Base-by-base conservation (phyloP, 2,113 vertebrate species). In the Lepus americanus region DNA sequence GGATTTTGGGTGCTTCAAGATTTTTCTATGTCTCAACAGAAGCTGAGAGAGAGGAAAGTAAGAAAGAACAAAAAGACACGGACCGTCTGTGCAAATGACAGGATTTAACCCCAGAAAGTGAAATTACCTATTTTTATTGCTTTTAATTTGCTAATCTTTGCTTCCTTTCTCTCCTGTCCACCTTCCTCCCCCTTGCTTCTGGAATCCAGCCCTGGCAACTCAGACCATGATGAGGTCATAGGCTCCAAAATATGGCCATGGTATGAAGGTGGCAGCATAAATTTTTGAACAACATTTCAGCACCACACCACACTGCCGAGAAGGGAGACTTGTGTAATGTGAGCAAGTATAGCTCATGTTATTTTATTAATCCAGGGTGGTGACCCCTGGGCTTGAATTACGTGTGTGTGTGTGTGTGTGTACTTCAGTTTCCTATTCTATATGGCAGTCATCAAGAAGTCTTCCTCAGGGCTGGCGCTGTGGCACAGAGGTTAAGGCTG, bases 231-330 rank as follows among this genome's bases (percentile, higher is more conserved):
- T 98, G 98, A 98, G 89, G 92, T 98, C 98, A 98, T 96, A 87
- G 97, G 91, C 95, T 97, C 96, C 89, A 97, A 98, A 98, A 98
- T 98, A 96, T 86, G 97, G 97, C 96, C 96, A 86, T 94, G 97
- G 94, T 95, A 97, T 98, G 95, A 94, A 97, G 91, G 95, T 90
- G 4, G 96, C 27, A 0, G 94, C 98, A 97, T 91, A 96, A 1
- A 95, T 94, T 97, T 97, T 96, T 67, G 90, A 97, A 69, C 85
- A 96, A 92, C 70, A 77, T 94, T 74, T 87, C 89, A 78, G 80
- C 78, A 90, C 49, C 77, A 19, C 39, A 7, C 44, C 55, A 23
- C 72, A 36, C 53, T 19, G 86, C 86, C 0, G 10, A 79, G 82
- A 91, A 83, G 70, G 22, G 78, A 64, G 87, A 33, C 72, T 73